Base-by-base conservation (phyloP, 2,888 invertebrate species). In the Sarcophaga caerulescens region DNA sequence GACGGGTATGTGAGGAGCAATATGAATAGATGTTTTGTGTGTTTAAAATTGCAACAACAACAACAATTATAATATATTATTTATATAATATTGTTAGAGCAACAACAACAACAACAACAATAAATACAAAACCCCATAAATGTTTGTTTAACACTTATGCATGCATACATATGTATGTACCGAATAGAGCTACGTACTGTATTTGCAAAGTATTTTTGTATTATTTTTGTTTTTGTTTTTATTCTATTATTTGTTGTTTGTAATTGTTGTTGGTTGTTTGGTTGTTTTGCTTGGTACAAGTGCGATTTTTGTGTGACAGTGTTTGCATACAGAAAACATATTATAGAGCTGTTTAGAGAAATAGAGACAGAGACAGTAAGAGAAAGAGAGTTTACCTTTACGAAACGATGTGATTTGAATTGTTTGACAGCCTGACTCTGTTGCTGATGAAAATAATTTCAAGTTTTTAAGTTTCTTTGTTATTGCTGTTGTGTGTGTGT, bases 41-140 rank as follows among this genome's bases (percentile, higher is more conserved):
- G 66, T 85, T 84, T 81, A 52, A 77, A 85, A 80, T 68, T 76
- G 76, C 62, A 86, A 71, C 62, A 84, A 81, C 47, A 80, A 84
- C 77, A 85, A 83, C 80, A 65, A 35, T 35, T 69, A 69, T 69
- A 69, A 14, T 14, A 52, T 52, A 52, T 52, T 14, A 52, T 82
- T 81, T 74, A 78, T 63, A 74, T 74, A 71, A 66, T 65, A 70
- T 73, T 59, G 8, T 21, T 10, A 59, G 65, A n/a, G 52, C 44
- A 21, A 23, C 74, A 21, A 69, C 59, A 79, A 52, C 57, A 25
- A 69, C 52, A 75, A 75, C 12, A 71, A 65, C 19, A 68, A 19
- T 19, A 76, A 62, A 25, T 59, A 68, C 25, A 65, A 23, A 68
- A 11, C 6, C 1, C 12, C 17, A 17, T 52, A 52, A 52, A 52